Conservation (phyloP, 2,888 invertebrate genomes). For the Galerucella nymphaeae region DNA sequence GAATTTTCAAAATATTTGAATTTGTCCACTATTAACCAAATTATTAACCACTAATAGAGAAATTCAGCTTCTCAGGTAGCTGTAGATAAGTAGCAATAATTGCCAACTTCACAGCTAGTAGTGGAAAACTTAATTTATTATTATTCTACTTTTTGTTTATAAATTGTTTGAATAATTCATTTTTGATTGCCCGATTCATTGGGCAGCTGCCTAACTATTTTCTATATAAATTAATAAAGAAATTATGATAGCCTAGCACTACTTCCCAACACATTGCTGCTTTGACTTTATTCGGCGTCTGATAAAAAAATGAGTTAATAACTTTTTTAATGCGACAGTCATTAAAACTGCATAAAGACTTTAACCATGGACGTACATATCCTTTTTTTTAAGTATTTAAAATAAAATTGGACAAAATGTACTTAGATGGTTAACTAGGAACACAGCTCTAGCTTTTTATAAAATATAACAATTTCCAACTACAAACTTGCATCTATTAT, state of each 20-base stretch:
- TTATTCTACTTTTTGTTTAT: not conserved
- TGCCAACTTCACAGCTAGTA: too few species aligned
- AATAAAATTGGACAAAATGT: not conserved
- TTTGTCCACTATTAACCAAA: too few species aligned
- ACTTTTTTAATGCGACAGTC: not conserved
- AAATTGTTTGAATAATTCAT: not conserved
- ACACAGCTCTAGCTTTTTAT: too few species aligned
- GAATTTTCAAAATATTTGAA: too few species aligned
- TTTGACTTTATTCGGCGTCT: not conserved
- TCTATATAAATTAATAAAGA: not conserved
- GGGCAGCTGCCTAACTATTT: not conserved
- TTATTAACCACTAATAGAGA: too few species aligned
- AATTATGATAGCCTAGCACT: not conserved
- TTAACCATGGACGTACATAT: not conserved
- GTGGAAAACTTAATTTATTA: too few species aligned
- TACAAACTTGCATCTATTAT: too few species aligned
- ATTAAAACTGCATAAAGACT: conserved; percentile 9
- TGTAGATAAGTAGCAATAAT: too few species aligned
- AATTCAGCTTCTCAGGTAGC: too few species aligned
- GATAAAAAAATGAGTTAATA: conserved; percentile 2
- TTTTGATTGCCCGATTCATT: not conserved
- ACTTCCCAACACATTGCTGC: not conserved
- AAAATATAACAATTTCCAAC: too few species aligned
- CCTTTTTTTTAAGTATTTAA: not conserved
- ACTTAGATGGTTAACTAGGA: too few species aligned